Evolutionary conservation across 1,140 invertebrate genomes (phyloP).

Genomic region (Drosophila repleta): DNA sequence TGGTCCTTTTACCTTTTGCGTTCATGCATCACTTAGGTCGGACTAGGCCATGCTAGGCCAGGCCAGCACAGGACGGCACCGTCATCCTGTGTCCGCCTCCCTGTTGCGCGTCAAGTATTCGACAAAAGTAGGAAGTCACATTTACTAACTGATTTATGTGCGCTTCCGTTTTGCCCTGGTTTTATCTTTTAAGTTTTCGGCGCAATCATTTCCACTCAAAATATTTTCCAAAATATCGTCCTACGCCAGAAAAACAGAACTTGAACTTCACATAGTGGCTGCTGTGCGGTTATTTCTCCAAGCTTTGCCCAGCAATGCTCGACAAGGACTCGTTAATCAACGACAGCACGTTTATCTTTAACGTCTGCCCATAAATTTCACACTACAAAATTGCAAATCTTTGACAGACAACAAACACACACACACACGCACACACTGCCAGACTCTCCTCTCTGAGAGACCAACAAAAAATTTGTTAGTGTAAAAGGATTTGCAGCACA

Average conservation of each 20-base stretch:
- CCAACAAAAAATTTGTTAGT: slow-evolving; percentile 50
- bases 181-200: slow-evolving; percentile 80
- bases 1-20: slow-evolving; percentile 22
- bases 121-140: slow-evolving; percentile 62
- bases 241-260: slow-evolving; percentile 11
- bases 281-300: slow-evolving; percentile 9
- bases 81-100: slow-evolving; percentile 13
- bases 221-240: slow-evolving; percentile 57
- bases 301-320: slow-evolving; percentile 36
- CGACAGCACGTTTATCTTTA: slow-evolving; percentile 77
- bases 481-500: slow-evolving; percentile 60
- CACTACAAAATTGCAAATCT: slow-evolving; percentile 76
- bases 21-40: slow-evolving; percentile 23
- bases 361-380: slow-evolving; percentile 76
- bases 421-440: not conserved
- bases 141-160: slow-evolving; percentile 79
- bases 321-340: slow-evolving; percentile 70
- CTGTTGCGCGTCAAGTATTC: slow-evolving; percentile 45
- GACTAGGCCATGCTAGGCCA: not conserved
- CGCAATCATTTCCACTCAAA: slow-evolving; percentile 80
- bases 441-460: not conserved
- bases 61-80: not conserved
- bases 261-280: slow-evolving; percentile 14
- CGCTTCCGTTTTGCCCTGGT: slow-evolving; percentile 62
- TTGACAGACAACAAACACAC: slow-evolving; percentile 43